Evolutionary conservation across 2,888 invertebrate genomes (phyloP).

Genomic region (Xylocampa areola): DNA sequence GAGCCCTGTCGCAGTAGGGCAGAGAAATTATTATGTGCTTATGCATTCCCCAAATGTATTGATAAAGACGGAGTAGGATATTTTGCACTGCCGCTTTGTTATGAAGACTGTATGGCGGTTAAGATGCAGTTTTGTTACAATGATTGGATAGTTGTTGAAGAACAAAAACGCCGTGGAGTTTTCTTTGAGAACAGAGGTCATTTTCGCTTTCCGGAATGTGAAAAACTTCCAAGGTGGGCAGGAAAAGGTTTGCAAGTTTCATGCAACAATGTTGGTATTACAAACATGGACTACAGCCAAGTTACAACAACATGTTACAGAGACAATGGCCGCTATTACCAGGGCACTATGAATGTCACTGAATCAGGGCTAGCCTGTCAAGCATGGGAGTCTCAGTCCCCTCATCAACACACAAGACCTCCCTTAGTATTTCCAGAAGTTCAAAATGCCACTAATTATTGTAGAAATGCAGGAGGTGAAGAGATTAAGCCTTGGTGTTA

Average conservation of each 20-base stretch:
- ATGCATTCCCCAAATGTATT: conserved; percentile 97
- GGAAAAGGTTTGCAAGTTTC: conserved; percentile 90
- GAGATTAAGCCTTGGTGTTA: conserved; percentile 98
- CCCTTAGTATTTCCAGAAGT: conserved; percentile 97
- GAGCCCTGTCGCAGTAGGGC: conserved; percentile 96
- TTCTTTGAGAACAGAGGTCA: conserved; percentile 95
- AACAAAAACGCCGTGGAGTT: conserved; percentile 94
- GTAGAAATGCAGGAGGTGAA: conserved; percentile 98
- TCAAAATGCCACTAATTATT: conserved; percentile 96
- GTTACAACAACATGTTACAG: conserved; percentile 96
- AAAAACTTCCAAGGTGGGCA: conserved; percentile 93
- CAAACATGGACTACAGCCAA: conserved; percentile 94
- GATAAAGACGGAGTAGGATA: conserved; percentile 91
- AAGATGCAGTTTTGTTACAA: conserved; percentile 97
- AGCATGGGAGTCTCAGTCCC: conserved; percentile 96
- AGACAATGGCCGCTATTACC: conserved; percentile 97
- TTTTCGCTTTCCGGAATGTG: conserved; percentile 96
- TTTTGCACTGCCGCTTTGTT: conserved; percentile 94
- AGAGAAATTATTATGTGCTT: conserved; percentile 97
- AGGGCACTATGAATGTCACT: conserved; percentile 96
- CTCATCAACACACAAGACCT: conserved; percentile 96
- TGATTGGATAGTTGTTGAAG: conserved; percentile 97
- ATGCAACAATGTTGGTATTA: conserved; percentile 96
- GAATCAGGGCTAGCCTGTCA: conserved; percentile 96
- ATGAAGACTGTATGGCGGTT: conserved; percentile 98